phyloP scores from a whole-genome alignment of 2,797 vertebrate species.

The Propithecus deckenii region DNA sequence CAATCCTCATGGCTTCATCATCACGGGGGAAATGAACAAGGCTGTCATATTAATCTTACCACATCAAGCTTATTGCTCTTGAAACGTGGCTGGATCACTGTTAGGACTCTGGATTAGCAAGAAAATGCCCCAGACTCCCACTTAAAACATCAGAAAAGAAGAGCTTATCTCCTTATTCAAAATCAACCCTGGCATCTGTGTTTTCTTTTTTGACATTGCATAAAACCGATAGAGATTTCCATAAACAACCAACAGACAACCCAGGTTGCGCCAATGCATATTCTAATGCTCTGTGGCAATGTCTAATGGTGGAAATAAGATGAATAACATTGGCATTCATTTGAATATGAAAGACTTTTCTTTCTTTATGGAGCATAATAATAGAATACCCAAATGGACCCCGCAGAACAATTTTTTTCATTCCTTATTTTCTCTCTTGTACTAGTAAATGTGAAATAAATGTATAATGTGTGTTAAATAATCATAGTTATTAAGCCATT shows the following conservation, averaged over 20 bases:
- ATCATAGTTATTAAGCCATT: not conserved
- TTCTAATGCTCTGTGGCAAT: not conserved
- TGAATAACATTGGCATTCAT: not conserved
- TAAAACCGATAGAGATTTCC: not conserved
- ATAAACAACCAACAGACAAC: fast-evolving
- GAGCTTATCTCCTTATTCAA: not conserved
- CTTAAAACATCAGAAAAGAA: not conserved
- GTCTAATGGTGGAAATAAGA: not conserved
- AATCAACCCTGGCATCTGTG: not conserved
- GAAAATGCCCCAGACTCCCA: not conserved
- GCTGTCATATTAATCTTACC: not conserved
- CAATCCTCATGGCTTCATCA: not conserved
- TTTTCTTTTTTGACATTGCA: not conserved
- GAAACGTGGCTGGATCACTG: not conserved
- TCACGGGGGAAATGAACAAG: not conserved
- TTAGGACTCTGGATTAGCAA: not conserved
- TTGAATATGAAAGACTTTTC: not conserved
- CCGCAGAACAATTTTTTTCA: not conserved
- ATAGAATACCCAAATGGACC: not conserved
- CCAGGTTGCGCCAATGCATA: fast-evolving
- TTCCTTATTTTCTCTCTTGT: not conserved
- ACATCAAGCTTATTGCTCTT: not conserved
- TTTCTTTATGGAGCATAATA: not conserved
- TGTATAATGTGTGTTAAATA: not conserved
- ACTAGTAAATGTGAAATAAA: not conserved